A percentile compares a stretch with the other conserved stretches of the same genome.
Evolutionary conservation across 2,888 invertebrate genomes (phyloP).

Genomic region (Auanema sp.): DNA sequence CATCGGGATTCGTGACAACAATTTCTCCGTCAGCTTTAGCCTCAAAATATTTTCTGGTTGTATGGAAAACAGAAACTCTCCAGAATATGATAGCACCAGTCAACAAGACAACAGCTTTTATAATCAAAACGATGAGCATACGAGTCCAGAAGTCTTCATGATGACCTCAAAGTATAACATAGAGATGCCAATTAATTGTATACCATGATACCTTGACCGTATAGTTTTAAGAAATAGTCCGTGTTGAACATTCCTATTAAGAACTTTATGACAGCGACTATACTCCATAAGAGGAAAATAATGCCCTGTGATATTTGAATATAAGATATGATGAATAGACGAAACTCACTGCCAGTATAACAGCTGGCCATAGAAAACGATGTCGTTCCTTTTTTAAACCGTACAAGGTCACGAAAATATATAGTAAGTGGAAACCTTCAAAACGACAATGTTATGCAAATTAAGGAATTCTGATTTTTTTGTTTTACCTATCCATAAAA

Average conservation of each 20-base stretch:
- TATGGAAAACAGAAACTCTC: conserved; percentile 32
- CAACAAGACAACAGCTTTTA: conserved; percentile 29
- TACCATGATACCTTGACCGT: conserved; percentile 39
- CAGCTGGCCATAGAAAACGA: conserved; percentile 45
- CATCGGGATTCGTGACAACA: conserved; percentile 14
- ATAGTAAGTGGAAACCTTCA: conserved; percentile 24
- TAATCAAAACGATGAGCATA: conserved; percentile 19
- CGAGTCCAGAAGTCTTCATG: conserved; percentile 37
- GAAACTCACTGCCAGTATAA: conserved; percentile 29
- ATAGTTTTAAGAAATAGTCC: conserved; percentile 34
- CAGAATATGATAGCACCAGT: conserved; percentile 33
- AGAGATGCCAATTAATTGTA: neutral
- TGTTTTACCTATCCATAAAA: neutral
- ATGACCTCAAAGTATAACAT: conserved; percentile 22
- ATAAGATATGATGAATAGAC: conserved; percentile 1
- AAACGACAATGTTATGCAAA: neutral
- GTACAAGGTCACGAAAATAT: conserved; percentile 38
- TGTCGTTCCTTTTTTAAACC: conserved; percentile 40
- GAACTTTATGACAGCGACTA: conserved; percentile 30
- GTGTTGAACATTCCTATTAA: conserved; percentile 38
- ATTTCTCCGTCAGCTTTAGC: conserved; percentile 19
- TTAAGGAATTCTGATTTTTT: neutral
- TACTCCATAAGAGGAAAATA: conserved; percentile 33
- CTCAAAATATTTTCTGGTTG: conserved; percentile 28
- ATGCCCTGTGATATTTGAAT: conserved; percentile 22